Base-by-base conservation (phyloP, 2,888 invertebrate species). In the Ceriagrion tenellum region DNA sequence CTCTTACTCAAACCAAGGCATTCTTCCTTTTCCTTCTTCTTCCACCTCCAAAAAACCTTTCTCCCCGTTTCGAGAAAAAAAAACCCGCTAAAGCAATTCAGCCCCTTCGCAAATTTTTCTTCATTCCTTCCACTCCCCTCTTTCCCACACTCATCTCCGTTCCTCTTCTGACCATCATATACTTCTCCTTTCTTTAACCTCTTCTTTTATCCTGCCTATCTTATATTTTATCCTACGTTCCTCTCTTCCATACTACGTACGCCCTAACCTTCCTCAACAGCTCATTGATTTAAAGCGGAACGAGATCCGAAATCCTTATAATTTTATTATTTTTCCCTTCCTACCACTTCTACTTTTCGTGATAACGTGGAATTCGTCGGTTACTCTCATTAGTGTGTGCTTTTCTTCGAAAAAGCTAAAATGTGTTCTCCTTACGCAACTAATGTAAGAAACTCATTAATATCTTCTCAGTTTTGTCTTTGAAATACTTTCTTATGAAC, bases 31-130 rank as follows among this genome's bases (percentile, higher is more conserved):
- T 40, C 47, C 55, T 4, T 88, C 59, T 59, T n/a, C 0, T 13
- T 10, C 69, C 47, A n/a, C 35, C 55, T 8, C 47, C 55, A 40
- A 59, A 16, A 47, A 40, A 2, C 47, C 88, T 88, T 18, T 26
- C 88, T 47, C 40, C 35, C 47, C 88, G 18, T 18, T 26, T 69
- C 69, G n/a, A 47, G 47, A 47, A 47, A 47, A 47, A 47, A 47
- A 35, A 35, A 8, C 81, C 0, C 89, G 55, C 55, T n/a, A n/a
- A 89, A 89, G n/a, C 89, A 89, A 47, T n/a, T 89, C 47, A 55
- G n/a, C 55, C 89, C 55, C 55, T 55, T 89, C 55, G 47, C 89
- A 89, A n/a, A 89, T 89, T 55, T 89, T 89, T 26, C 47, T 89
- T 55, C 55, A 18, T 10, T 10, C 89, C 40, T 30, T 23, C 47